These are phyloP conservation scores for Leptestheria dahalacensis DNA, from an alignment of 1,140 invertebrate genomes.

Conservation along the genomic window DNA sequence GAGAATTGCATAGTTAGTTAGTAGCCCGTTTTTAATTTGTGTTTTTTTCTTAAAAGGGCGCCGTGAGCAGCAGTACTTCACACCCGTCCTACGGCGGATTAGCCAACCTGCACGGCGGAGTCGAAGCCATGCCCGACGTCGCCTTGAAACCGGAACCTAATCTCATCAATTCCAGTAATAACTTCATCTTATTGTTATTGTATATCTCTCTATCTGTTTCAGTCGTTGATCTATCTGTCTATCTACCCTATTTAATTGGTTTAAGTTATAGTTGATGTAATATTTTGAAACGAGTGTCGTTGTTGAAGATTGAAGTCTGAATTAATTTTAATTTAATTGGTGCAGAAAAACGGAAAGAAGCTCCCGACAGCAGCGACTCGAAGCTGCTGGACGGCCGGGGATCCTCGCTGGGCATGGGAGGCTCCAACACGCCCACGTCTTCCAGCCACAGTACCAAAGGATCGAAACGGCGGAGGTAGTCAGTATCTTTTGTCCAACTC, in stretches of 20 bases:
- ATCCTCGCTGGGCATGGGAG: slow-evolving; percentile 26
- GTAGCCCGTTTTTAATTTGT: too few relatives aligned
- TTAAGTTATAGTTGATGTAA: too few relatives aligned
- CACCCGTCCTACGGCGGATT: not conserved
- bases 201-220: too few relatives aligned
- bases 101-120: not conserved
- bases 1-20: too few relatives aligned
- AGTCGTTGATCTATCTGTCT: too few relatives aligned
- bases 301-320: not conserved
- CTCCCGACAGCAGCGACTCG: slow-evolving; percentile 51
- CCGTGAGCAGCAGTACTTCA: not conserved
- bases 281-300: not conserved
- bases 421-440: slow-evolving; percentile 35
- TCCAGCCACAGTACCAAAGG: slow-evolving; percentile 39
- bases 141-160: too few relatives aligned
- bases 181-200: not conserved
- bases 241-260: too few relatives aligned
- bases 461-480: slow-evolving; percentile 59
- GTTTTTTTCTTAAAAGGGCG: not conserved
- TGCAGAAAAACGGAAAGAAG: slow-evolving; percentile 73
- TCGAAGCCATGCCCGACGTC: too few relatives aligned
- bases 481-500: slow-evolving; percentile 33
- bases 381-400: slow-evolving; percentile 33
- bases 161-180: not conserved
- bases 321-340: slow-evolving; percentile 23